These are phyloP conservation scores for Saccostrea cuccullata DNA, from an alignment of 1,140 invertebrate species.

Conservation along the genomic window DNA sequence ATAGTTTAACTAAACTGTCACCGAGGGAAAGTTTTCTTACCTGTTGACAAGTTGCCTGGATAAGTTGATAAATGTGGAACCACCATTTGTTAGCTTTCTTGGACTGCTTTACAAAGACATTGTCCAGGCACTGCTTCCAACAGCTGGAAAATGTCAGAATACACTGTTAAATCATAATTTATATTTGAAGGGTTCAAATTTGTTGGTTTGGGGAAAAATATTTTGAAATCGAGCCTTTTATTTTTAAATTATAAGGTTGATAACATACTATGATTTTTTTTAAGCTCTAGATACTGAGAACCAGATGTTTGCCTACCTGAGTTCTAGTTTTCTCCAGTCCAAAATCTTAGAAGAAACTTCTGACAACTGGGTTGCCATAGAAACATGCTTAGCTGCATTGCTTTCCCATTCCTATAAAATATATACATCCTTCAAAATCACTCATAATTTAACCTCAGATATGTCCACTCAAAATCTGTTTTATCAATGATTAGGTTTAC, in stretches of 20 bases:
- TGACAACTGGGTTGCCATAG: constrained; percentile 85
- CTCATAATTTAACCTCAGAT: not conserved
- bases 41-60: constrained; percentile 12
- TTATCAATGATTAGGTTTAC: no score
- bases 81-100: constrained; percentile 87
- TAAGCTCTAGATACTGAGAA: no score
- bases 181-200: no score
- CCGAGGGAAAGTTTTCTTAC: not conserved
- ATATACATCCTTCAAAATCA: constrained; percentile 22
- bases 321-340: constrained; percentile 93
- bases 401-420: constrained; percentile 90
- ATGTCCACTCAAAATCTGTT: not conserved
- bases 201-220: no score
- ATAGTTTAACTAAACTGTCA: no score
- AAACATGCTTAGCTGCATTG: constrained; percentile 92
- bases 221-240: no score
- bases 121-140: constrained; percentile 77
- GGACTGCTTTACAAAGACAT: constrained; percentile 81
- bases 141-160: constrained; percentile 72
- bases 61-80: constrained; percentile 90
- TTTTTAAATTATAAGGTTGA: no score
- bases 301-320: constrained; percentile 80
- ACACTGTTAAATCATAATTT: no score
- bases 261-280: no score
- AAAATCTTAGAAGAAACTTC: constrained; percentile 90